phyloP scores from a whole-genome alignment of 2,113 vertebrate genomes.

The Corydoras maculifer region DNA sequence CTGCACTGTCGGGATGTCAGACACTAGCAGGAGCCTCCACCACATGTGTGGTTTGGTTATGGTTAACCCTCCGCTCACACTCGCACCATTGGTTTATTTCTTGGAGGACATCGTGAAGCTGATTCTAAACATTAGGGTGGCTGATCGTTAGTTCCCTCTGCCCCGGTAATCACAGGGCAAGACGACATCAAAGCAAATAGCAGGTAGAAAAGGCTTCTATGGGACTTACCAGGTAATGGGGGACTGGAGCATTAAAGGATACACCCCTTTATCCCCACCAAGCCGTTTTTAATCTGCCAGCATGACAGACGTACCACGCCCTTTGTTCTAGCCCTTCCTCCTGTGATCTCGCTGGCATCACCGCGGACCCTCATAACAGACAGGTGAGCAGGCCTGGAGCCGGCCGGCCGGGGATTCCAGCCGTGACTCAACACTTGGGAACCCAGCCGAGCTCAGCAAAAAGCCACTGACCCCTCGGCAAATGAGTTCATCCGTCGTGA shows the following conservation, averaged over 20 bases:
- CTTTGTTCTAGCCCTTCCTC: constrained; percentile 20
- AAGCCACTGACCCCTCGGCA: constrained; percentile 33
- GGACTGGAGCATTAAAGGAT: not conserved
- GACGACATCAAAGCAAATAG: constrained; percentile 37
- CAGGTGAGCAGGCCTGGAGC: not conserved
- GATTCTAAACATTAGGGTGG: no score
- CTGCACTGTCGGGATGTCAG: no score
- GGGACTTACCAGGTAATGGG: constrained; percentile 2
- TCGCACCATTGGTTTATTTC: no score
- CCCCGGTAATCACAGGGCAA: constrained; percentile 40
- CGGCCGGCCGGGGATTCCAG: constrained; percentile 9
- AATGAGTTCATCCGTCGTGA: constrained; percentile 36
- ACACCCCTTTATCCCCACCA: constrained; percentile 1
- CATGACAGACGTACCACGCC: not conserved
- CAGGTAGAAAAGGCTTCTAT: constrained; percentile 21
- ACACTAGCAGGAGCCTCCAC: no score
- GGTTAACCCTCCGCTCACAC: no score
- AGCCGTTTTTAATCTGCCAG: not conserved
- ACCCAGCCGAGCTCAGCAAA: constrained; percentile 23
- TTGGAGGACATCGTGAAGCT: no score
- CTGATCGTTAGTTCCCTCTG: not conserved
- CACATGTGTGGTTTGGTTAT: no score
- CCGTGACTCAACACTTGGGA: constrained; percentile 8
- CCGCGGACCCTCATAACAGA: not conserved
- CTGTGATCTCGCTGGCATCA: not conserved